Evolutionary conservation across 2,797 vertebrate genomes (phyloP).

Genomic region (Meda fulgida): DNA sequence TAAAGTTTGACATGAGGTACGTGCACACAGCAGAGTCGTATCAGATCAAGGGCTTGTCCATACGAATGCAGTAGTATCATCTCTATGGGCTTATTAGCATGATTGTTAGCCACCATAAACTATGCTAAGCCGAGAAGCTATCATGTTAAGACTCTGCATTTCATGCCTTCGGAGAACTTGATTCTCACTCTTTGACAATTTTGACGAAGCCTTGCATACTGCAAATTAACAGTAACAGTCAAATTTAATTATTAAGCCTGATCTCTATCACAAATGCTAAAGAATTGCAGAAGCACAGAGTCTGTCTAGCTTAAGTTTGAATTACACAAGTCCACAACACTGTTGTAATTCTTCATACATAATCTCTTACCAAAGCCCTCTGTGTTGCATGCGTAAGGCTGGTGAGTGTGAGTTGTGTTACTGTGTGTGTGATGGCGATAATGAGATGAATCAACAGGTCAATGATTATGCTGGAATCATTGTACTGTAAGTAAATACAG

Average conservation of each 20-base stretch:
- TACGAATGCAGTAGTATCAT: slow-evolving; percentile 7
- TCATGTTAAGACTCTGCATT: slow-evolving; percentile 30
- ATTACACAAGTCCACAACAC: slow-evolving; percentile 26
- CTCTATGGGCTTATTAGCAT: slow-evolving; percentile 33
- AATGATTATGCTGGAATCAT: slow-evolving; percentile 22
- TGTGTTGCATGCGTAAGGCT: slow-evolving; percentile 45
- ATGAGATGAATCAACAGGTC: background rate
- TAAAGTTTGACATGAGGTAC: slow-evolving; percentile 82
- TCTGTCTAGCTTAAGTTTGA: slow-evolving; percentile 23
- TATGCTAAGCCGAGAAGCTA: slow-evolving; percentile 22
- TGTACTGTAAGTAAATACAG: background rate
- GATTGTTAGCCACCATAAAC: slow-evolving; percentile 3
- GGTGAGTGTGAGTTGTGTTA: slow-evolving; percentile 5
- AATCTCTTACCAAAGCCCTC: slow-evolving; percentile 38
- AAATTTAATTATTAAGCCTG: background rate
- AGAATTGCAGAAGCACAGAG: slow-evolving; percentile 14
- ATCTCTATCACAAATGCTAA: background rate
- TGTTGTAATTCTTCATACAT: slow-evolving; percentile 41
- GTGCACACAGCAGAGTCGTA: slow-evolving; percentile 63
- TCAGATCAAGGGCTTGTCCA: slow-evolving; percentile 14
- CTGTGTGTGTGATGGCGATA: background rate
- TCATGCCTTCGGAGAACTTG: slow-evolving; percentile 1
- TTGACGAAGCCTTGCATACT: background rate
- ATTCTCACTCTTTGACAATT: background rate
- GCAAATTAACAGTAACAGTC: background rate